Percentiles rank a stretch among this genome's conserved stretches.
Evolutionary conservation across 1,140 invertebrate species (phyloP).

Genomic region (Caenorhabditis tropicalis): DNA sequence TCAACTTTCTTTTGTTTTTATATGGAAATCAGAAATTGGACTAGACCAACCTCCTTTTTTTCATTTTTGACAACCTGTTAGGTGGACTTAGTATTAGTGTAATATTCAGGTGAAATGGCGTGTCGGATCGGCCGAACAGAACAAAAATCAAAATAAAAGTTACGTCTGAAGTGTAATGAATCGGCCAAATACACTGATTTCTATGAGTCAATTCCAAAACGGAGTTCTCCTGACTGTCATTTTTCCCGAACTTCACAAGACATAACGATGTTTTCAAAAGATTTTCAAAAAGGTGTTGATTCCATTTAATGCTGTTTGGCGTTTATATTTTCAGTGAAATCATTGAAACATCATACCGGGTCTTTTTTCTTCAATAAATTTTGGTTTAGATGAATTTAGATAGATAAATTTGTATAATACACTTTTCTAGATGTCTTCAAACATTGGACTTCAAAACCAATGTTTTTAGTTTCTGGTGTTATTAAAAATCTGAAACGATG

Average conservation of each 20-base stretch:
- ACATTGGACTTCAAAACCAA: too few relatives aligned
- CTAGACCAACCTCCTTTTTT: not conserved
- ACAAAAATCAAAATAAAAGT: conserved; percentile 38
- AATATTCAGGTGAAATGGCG: not conserved
- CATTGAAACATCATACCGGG: too few relatives aligned
- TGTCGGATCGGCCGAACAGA: conserved; percentile 35
- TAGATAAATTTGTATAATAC: too few relatives aligned
- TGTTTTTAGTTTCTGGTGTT: too few relatives aligned
- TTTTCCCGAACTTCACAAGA: not conserved
- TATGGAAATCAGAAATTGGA: not conserved
- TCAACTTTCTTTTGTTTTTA: not conserved
- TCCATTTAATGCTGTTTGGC: too few relatives aligned
- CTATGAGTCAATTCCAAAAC: not conserved
- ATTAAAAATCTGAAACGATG: too few relatives aligned
- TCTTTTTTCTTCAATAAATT: too few relatives aligned
- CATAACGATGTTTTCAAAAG: not conserved
- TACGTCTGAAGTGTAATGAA: conserved; percentile 6
- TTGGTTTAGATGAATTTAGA: too few relatives aligned
- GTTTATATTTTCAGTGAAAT: too few relatives aligned
- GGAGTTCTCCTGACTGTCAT: not conserved
- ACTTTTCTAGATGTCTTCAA: too few relatives aligned
- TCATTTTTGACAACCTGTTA: conserved; percentile 23
- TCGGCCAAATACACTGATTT: not conserved
- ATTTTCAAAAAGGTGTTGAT: too few relatives aligned
- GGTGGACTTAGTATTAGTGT: not conserved